Base-by-base conservation (phyloP, 2,113 vertebrate species). In the Pachycephala philippinensis region DNA sequence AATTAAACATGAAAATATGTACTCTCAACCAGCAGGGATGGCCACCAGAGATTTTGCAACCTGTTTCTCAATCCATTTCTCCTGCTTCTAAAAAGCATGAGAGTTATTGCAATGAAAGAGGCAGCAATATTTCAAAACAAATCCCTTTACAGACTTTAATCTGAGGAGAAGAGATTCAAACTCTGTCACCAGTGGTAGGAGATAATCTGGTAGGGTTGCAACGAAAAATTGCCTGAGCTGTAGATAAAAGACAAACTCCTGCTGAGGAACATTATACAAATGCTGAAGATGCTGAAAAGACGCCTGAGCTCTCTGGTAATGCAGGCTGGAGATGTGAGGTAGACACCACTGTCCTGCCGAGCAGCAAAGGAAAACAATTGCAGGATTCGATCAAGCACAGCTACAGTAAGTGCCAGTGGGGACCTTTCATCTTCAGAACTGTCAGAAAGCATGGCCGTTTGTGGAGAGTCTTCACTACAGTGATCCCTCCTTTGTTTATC, bases 141-240 rank as follows among this genome's bases (percentile, higher is more conserved):
- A 94, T 75, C 42, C 59, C 83, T 86, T 95, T 93, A 60, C 26
- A 92, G 83, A 89, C 83, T 83, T 94, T 87, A 95, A 90, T 96
- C 74, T 93, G 70, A 95, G 76, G 83, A 94, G 95, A 95, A 95
- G 91, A 89, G 47, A 83, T 68, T 44, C 45, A 30, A 93, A 66
- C 39, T 70, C 83, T 95, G 85, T 91, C 4, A 2, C 74, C 89
- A 88, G 33, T 27, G 14, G 77, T 56, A 95, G 89, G 85, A 94
- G 82, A 93, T 95, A 97, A 96, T 91, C 89, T 83, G 68, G 42
- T 52, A 61, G 92, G 30, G 65, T 24, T 42, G 54, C 53, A 90
- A 78, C 52, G 86, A 96, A 87, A 95, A 95, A 87, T 65, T 80
- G 50, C 15, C 77, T 91, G 91, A 95, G 52, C 56, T 84, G 56